phyloP scores from a whole-genome alignment of 2,888 invertebrate genomes.

The Polia nebulosa region DNA sequence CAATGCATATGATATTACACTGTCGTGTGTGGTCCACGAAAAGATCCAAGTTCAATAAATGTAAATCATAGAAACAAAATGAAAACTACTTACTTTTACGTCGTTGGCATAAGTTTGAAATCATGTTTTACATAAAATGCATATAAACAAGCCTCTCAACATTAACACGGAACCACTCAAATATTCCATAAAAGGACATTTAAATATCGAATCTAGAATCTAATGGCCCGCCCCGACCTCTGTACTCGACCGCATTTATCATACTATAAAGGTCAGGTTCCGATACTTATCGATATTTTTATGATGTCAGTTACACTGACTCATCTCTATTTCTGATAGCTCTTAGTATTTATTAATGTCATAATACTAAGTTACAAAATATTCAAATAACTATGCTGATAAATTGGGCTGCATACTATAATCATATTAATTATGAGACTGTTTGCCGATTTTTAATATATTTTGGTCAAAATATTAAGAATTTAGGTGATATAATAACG shows the following conservation, averaged over 20 bases:
- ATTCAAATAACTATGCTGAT: constrained; percentile 51
- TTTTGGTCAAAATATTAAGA: constrained; percentile 44
- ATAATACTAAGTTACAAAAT: constrained; percentile 61
- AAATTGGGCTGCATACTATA: constrained; percentile 52
- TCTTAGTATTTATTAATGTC: constrained; percentile 65
- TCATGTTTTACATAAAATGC: constrained; percentile 37
- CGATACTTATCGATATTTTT: constrained; percentile 84
- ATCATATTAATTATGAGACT: constrained; percentile 47
- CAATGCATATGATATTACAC: background rate
- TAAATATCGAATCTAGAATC: constrained; percentile 51
- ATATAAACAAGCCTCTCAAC: constrained; percentile 29
- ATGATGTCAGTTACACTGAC: constrained; percentile 85
- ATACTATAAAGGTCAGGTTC: constrained; percentile 84
- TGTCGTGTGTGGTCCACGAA: background rate
- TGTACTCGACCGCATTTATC: constrained; percentile 83
- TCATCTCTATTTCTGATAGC: constrained; percentile 78
- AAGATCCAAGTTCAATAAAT: background rate
- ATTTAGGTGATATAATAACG: constrained; percentile 32
- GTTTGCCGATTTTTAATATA: constrained; percentile 42
- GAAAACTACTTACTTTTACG: constrained; percentile 11
- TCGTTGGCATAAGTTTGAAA: constrained; percentile 15
- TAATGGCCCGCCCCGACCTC: constrained; percentile 80
- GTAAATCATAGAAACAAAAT: constrained; percentile 15
- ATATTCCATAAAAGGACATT: constrained; percentile 42
- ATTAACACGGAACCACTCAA: constrained; percentile 44